A percentile compares a stretch with the other conserved stretches of the same genome.
phyloP scores from a whole-genome alignment of 2,888 invertebrate species.

The Nephrocerus scutellatus region DNA sequence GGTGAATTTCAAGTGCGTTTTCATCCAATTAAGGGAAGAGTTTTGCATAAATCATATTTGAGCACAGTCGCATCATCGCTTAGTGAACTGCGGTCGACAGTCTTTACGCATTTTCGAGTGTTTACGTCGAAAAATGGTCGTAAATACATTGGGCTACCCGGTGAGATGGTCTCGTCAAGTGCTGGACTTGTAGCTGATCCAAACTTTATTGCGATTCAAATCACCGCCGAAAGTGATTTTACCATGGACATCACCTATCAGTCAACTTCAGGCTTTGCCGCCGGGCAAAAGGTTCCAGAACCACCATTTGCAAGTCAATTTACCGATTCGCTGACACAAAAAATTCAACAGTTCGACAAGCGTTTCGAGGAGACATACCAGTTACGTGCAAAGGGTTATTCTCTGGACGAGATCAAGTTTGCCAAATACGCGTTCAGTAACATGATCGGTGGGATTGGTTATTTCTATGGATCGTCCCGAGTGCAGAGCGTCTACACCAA shows the following conservation, averaged over 20 bases:
- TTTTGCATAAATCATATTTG: constrained; percentile 65
- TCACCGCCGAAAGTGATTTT: constrained; percentile 72
- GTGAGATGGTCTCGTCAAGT: constrained; percentile 52
- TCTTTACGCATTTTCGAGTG: constrained; percentile 62
- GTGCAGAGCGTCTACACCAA: constrained; percentile 75
- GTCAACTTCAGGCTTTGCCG: constrained; percentile 59
- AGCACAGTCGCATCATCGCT: constrained; percentile 65
- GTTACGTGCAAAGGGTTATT: constrained; percentile 63
- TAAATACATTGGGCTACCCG: constrained; percentile 55
- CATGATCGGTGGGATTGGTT: constrained; percentile 93
- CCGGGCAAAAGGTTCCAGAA: constrained; percentile 40
- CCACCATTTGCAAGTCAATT: constrained; percentile 59
- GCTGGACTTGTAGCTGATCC: constrained; percentile 58
- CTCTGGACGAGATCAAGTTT: constrained; percentile 59
- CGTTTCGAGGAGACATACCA: constrained; percentile 78
- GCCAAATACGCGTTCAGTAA: constrained; percentile 86
- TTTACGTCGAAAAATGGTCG: constrained; percentile 51
- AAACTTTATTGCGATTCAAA: constrained; percentile 72
- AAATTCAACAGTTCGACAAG: constrained; percentile 59
- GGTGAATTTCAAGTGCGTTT: constrained; percentile 61
- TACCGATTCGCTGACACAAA: constrained; percentile 56
- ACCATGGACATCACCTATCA: constrained; percentile 78
- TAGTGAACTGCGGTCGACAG: constrained; percentile 66
- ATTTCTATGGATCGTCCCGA: constrained; percentile 85
- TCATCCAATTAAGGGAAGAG: constrained; percentile 50